Conservation (phyloP, 2,888 invertebrate genomes). For the Stenoptilia bipunctidactyla region DNA sequence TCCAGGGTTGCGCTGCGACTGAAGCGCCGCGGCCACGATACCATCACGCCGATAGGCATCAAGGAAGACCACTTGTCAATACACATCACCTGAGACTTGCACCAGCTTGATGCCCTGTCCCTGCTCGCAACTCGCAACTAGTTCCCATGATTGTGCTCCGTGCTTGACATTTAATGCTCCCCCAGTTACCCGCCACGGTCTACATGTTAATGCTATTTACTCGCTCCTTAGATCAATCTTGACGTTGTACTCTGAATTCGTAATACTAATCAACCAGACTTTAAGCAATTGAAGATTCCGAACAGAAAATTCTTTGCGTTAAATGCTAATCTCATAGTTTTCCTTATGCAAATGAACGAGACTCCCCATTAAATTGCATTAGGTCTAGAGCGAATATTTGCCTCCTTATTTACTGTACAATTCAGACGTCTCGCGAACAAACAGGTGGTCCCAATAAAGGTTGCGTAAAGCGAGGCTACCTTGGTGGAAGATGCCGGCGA, state of each 20-base stretch:
- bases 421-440: constrained; percentile 63
- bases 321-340: constrained; percentile 51
- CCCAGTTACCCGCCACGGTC: constrained; percentile 41
- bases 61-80: constrained; percentile 71
- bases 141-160: constrained; percentile 60
- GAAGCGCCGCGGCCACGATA: constrained; percentile 62
- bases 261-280: constrained; percentile 29
- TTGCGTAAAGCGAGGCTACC: constrained; percentile 43
- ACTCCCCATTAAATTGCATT: constrained; percentile 54
- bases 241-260: constrained; percentile 1
- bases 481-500: constrained; percentile 52
- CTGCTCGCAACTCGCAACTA: constrained; percentile 46
- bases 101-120: constrained; percentile 53
- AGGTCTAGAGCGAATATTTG: constrained; percentile 35
- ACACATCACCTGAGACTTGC: constrained; percentile 58
- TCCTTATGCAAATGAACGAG: constrained; percentile 52
- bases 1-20: constrained; percentile 55
- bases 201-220: constrained; percentile 47
- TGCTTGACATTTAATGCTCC: constrained; percentile 58
- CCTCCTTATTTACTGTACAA: constrained; percentile 67
- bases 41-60: constrained; percentile 67
- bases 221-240: constrained; percentile 6
- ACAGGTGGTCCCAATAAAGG: constrained; percentile 68
- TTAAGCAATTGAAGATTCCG: constrained; percentile 25
- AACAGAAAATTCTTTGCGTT: constrained; percentile 34